A percentile compares a stretch with the other conserved stretches of the same genome.
phyloP scores from a whole-genome alignment of 92 coral and sea anemone genomes.

The Parazoanthus darwini region DNA sequence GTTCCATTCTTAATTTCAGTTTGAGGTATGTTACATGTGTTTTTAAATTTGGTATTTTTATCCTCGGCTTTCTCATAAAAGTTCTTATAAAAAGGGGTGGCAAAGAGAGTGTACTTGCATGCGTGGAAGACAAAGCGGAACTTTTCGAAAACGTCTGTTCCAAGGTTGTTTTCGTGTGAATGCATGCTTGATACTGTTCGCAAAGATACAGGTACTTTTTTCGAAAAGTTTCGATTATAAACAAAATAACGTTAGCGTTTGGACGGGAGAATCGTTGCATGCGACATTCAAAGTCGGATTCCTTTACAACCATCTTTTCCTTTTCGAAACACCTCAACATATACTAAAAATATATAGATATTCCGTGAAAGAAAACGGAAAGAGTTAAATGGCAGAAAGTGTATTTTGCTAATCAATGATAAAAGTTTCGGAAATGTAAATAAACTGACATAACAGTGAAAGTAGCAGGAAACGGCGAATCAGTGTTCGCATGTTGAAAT shows the following conservation, averaged over 20 bases:
- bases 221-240: neutral
- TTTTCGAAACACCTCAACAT: neutral
- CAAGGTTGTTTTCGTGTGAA: neutral
- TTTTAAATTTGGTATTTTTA: too few species aligned
- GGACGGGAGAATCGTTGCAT: neutral
- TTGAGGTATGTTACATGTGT: too few species aligned
- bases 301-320: neutral
- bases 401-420: conserved; percentile 23
- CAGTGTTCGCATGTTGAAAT: neutral
- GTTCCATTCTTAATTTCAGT: too few species aligned
- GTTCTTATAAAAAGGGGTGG: too few species aligned
- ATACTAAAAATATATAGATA: too few species aligned
- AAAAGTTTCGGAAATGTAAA: conserved; percentile 21
- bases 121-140: neutral
- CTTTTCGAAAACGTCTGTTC: neutral
- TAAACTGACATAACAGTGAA: neutral
- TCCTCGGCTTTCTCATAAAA: too few species aligned
- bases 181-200: neutral
- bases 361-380: neutral
- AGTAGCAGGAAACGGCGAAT: neutral
- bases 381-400: neutral
- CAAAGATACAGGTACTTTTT: neutral
- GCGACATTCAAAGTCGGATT: neutral
- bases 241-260: neutral
- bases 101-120: neutral